Conservation (phyloP, 2,113 vertebrate genomes). For the Sclerurus mexicanus region DNA sequence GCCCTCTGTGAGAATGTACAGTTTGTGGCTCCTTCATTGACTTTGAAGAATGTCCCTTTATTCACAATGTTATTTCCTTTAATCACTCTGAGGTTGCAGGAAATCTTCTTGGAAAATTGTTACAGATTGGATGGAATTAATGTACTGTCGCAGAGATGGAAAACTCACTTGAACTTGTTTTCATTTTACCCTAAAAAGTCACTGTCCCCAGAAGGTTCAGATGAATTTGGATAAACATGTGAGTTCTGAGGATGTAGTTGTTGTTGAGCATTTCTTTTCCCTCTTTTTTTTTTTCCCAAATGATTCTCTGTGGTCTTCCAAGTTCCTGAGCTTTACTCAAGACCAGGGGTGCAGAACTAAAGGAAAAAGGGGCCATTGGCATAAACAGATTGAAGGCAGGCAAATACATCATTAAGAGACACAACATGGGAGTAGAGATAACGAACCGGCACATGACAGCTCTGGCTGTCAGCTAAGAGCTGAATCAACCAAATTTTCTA, state of each 20-base stretch:
- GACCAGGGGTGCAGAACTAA: background rate
- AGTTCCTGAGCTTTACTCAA: constrained; percentile 42
- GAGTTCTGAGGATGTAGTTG: constrained; percentile 52
- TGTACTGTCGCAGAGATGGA: constrained; percentile 42
- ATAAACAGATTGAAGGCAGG: constrained; percentile 25
- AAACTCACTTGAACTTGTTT: constrained; percentile 70
- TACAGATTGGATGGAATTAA: constrained; percentile 59
- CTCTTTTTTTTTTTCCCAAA: background rate
- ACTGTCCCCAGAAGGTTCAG: constrained; percentile 61
- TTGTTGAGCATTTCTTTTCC: background rate
- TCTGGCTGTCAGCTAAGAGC: background rate
- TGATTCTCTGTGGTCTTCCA: constrained; percentile 12
- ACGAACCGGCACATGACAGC: background rate
- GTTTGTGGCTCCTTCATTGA: constrained; percentile 58
- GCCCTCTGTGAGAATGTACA: constrained; percentile 57
- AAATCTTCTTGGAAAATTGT: constrained; percentile 69
- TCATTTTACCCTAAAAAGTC: constrained; percentile 63
- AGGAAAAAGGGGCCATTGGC: background rate
- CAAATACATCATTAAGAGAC: constrained; percentile 3
- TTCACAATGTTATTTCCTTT: constrained; percentile 70
- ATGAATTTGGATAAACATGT: constrained; percentile 58
- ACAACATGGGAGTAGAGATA: background rate
- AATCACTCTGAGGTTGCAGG: constrained; percentile 67
- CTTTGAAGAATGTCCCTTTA: constrained; percentile 70
- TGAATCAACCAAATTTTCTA: background rate